Base-by-base conservation (phyloP, 1,140 invertebrate genomes). In the Lepidurus packardi region DNA sequence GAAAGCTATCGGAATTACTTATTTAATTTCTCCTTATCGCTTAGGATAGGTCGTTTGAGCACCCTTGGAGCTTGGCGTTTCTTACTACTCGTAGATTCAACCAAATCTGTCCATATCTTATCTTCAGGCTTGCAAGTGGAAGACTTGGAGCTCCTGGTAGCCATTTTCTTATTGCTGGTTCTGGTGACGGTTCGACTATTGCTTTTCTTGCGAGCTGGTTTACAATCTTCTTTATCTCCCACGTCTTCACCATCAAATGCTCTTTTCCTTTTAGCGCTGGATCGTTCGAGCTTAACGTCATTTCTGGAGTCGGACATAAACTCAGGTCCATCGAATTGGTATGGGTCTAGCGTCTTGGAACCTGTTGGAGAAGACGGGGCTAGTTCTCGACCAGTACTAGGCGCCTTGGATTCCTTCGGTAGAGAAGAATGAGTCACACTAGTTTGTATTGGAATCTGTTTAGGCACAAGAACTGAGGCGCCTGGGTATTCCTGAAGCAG, bases 121-220 rank as follows among this genome's bases (percentile, higher is more conserved):
- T 65, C 21, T 13, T 65, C 47, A 11, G 47, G 47, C 53, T 65
- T 65, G 21, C n/a, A 21, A 7, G 0, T 21, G 53, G 53, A 65
- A n/a, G 53, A 65, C 13, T 65, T 65, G 9, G 1, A n/a, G 53
- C 6, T 65, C 53, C 5, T 34, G 34, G 34, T 34, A 34, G 34
- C 34, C 3, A 34, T 65, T 65, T 16, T 65, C 1, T 65, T 65
- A 65, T 65, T 65, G n/a, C 21, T 65, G 13, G 53, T 65, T 65
- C 21, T 65, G 53, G 53, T 7, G 53, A 9, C 3, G 21, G 21
- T 21, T 13, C 53, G 53, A 21, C 53, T 65, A 21, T n/a, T 65
- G 53, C 53, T 13, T 65, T 65, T 13, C 53, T 65, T 65, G 53
- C 53, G 53, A 65, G n/a, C 53, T 13, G 53, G 53, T 65, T 65